Base-by-base conservation (phyloP, 1,140 invertebrate species). In the Leptinotarsa defecta region DNA sequence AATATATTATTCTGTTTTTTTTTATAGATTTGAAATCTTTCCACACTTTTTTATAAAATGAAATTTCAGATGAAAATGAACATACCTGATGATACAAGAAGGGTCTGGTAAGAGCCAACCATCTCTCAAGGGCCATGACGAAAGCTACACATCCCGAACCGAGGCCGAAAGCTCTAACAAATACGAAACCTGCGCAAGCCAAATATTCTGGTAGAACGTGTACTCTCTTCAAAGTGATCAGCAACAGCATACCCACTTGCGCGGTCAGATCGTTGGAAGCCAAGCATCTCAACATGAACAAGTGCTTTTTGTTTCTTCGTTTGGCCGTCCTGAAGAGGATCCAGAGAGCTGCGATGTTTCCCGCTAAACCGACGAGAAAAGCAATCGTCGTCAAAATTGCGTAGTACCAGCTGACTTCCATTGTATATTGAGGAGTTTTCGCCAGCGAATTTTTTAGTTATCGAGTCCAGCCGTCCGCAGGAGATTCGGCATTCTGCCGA, bases 81-180 rank as follows among this genome's bases (percentile, higher is more conserved):
- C 85, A 86, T 86, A 95, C 94, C 91, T 94, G 94, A 85, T 95
- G 94, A 85, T 95, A 96, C 73, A 94, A 88, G 83, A 96, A 96
- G n/a, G 94, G 94, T 77, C 92, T 90, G 0, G 94, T 94, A 68
- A 96, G 88, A 3, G 94, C 94, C 76, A 95, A 87, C 90, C 93
- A 96, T 74, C 94, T 87, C 85, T 96, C 94, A 19, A 91, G 89
- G 2, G 94, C 94, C 94, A 96, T 96, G 5, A 95, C 92, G 80
- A 94, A 90, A 17, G 94, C 93, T 62, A 96, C 94, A 85, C 93
- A 94, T 6, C 94, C 94, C 22, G 94, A 95, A 72, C 94, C 94
- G 2, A 96, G 88, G 8, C 94, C 94, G 85, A 96, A 95, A 63
- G 92, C 90, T 19, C 94, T 87, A 86, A 94, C 91, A 8, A 94